Percentiles rank a stretch among this genome's conserved stretches.
These are phyloP conservation scores for Stenodera caucasica DNA, from an alignment of 2,888 invertebrate species.

Conservation along the genomic window DNA sequence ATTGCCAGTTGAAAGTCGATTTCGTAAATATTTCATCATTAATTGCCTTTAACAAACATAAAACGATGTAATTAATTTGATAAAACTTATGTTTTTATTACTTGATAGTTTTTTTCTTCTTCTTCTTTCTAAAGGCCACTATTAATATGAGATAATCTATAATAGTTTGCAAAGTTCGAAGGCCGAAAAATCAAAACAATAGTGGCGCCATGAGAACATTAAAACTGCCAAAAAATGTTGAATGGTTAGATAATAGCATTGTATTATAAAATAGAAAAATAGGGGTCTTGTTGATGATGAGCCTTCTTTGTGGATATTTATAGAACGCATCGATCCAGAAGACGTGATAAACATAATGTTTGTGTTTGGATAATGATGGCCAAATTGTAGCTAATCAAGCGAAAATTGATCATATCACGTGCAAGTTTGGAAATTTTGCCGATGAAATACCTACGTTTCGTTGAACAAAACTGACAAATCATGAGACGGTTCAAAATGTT, in stretches of 20 bases:
- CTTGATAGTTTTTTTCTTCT: background rate
- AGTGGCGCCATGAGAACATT: slow-evolving; percentile 38
- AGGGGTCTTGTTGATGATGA: background rate
- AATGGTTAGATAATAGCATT: slow-evolving; percentile 24
- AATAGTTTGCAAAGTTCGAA: background rate
- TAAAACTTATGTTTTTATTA: slow-evolving; percentile 6
- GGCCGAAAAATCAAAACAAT: slow-evolving; percentile 26
- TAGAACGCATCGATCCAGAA: background rate
- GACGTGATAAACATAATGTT: slow-evolving; percentile 1
- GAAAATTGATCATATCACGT: background rate
- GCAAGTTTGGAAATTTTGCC: no score
- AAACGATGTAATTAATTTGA: slow-evolving; percentile 33
- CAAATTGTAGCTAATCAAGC: background rate
- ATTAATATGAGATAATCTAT: background rate
- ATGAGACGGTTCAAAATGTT: background rate
- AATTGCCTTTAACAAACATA: slow-evolving; percentile 31
- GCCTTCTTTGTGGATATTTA: background rate
- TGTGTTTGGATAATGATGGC: background rate
- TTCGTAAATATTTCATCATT: slow-evolving; percentile 37
- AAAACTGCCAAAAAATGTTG: slow-evolving; percentile 42
- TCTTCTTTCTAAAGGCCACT: background rate
- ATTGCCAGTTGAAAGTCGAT: slow-evolving; percentile 32
- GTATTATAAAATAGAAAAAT: background rate
- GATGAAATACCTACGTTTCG: background rate
- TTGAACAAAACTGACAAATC: background rate